Percentiles rank a stretch among this genome's conserved stretches.
phyloP scores from a whole-genome alignment of 1,140 invertebrate genomes.

The Ceratosolen solmsi region DNA sequence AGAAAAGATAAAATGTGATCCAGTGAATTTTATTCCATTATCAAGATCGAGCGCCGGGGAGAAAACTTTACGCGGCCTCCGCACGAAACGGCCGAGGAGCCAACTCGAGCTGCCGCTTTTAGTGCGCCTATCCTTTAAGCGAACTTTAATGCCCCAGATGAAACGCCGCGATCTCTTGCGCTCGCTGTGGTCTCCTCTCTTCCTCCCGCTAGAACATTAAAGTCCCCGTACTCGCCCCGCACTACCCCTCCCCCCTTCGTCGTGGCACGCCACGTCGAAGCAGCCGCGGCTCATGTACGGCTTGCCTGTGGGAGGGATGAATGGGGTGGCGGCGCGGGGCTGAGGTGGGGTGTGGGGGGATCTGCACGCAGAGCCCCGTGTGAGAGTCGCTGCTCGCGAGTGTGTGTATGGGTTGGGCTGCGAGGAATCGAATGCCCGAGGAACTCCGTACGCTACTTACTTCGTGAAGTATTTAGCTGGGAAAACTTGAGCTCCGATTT shows the following conservation, averaged over 20 bases:
- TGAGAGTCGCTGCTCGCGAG: not conserved
- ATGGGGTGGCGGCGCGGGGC: no score
- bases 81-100: conserved; percentile 31
- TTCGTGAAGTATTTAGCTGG: not conserved
- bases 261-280: no score
- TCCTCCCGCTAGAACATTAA: conserved; percentile 27
- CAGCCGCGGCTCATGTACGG: no score
- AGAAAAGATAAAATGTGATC: conserved; percentile 41
- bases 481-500: not conserved
- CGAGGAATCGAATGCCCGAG: not conserved
- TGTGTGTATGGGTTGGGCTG: not conserved
- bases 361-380: no score
- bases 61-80: conserved; percentile 41
- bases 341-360: no score
- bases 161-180: conserved; percentile 45
- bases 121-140: conserved; percentile 43
- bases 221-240: not conserved
- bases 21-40: conserved; percentile 47
- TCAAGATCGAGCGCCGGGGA: conserved; percentile 29
- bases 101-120: conserved; percentile 29
- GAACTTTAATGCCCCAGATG: conserved; percentile 47
- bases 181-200: conserved; percentile 18
- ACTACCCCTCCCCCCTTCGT: not conserved
- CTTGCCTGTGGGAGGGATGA: no score
- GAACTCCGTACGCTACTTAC: not conserved